Base-by-base conservation (phyloP, 1,140 invertebrate species). In the Papilio polytes region DNA sequence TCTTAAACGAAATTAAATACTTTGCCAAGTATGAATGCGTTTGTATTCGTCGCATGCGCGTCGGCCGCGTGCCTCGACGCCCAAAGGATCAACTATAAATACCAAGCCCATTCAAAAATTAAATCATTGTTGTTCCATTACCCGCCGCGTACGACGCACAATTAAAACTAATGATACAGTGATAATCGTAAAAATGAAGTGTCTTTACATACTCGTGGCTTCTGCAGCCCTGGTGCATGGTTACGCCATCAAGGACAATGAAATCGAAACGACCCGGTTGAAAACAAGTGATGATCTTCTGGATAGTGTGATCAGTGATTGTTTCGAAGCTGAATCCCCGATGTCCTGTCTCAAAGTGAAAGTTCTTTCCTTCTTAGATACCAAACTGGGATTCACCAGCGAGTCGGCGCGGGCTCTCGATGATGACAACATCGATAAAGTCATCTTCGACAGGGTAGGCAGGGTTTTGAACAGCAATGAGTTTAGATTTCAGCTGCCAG, bases 321-420 rank as follows among this genome's bases (percentile, higher is more conserved):
- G 97, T 95, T 96, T 96, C 85, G 95, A 96, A 83, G 95, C 96
- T 18, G 96, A 97, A 80, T 96, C 96, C 0, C 96, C 96, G 83
- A 96, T 96, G 84, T 95, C 96, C 74, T 98, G 97, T 85, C 94
- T 98, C 66, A 97, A 98, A 90, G 95, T 96, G 85, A 97, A 97
- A 91, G 96, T 98, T 77, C 93, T 98, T 10, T 96, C 95, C 70
- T 97, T 97, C 92, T 92, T 98, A 89, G 97, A 98, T 90, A 96
- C 96, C 12, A 95, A 97, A 59, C 91, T 97, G 36, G 96, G 97
- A 46, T 96, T 97, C 1, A 95, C 92, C 31, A 96, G 96, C 31
- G 97, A 97, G 83, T 92, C 92, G 46, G 94, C 94, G 74, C 94
- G 96, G 81, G 94, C 96, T 80, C 92, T 95, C 77, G 91, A 95